Evolutionary conservation across 2,888 invertebrate species (phyloP), one percentile per base, ranked within the genome.

Genomic region (Rhagophthalmus giganteus): DNA sequence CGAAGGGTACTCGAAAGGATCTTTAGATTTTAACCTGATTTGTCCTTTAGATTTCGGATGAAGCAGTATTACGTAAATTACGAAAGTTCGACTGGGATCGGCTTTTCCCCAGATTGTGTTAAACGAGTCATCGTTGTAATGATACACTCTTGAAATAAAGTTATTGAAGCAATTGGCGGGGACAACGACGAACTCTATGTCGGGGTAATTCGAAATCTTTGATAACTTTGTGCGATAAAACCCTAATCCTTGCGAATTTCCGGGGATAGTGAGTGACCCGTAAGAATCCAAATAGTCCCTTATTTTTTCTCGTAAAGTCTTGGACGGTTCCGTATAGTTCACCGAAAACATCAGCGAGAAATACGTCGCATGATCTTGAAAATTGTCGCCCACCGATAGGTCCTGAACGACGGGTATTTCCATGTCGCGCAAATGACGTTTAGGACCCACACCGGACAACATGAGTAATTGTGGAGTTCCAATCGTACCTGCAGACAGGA

Each of bases 381-480:
- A 77, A 71, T 89, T 89, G 61, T 81, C 79, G 3, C 90, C 90
- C 0, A 90, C 90, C 0, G 82, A 83, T 1, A 88, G 76, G 66
- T 89, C 79, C 50, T 81, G 76, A 27, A 87, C 64, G 2, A 84
- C 78, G 0, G 77, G 68, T 38, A 90, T 86, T 1, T 78, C 77
- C 4, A 82, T 63, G 26, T 81, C 73, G 1, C 68, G 58, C 2
- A 88, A 72, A 65, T 87, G 82, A 0, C 79, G 73, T 9, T 68
- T 71, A 0, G 88, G 87, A 0, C 88, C 88, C 15, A 91, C 76
- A 7, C 93, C 93, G 0, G 91, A 91, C 8, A 92, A 71, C 87
- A 91, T 86, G 32, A 94, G 72, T 6, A 93, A 70, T 68, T 92
- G 91, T 0, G 93, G 90, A 0, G 90, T 87, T 54, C 86, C 88